A percentile compares a stretch with the other conserved stretches of the same genome.
phyloP scores from a whole-genome alignment of 2,797 vertebrate species.

The Microchirus variegatus region DNA sequence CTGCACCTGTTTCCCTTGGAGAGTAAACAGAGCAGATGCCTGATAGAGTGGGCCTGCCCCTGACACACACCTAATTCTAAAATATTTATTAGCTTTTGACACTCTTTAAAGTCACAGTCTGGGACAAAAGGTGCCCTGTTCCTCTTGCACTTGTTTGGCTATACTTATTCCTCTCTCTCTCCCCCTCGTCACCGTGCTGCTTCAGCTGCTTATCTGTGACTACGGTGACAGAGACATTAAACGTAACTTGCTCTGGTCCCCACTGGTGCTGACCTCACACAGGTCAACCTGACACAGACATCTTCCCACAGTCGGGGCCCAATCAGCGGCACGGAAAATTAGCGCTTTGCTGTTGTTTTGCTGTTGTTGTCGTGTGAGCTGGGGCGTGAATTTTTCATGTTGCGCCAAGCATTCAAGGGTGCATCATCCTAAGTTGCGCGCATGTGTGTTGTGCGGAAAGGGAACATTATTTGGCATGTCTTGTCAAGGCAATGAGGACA shows the following conservation, averaged over 20 bases:
- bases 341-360: constrained; percentile 44
- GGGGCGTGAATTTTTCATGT: constrained; percentile 43
- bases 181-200: constrained; percentile 43
- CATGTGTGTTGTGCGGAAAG: constrained; percentile 37
- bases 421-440: constrained; percentile 4
- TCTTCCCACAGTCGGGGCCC: constrained; percentile 48
- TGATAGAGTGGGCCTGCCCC: constrained; percentile 85
- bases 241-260: constrained; percentile 27
- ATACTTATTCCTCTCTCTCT: constrained; percentile 57
- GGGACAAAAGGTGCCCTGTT: constrained; percentile 89
- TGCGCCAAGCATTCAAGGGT: constrained; percentile 15
- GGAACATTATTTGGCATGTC: constrained; percentile 70
- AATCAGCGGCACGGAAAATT: constrained; percentile 51
- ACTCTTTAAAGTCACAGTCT: constrained; percentile 88
- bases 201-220: constrained; percentile 68
- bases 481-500: constrained; percentile 73
- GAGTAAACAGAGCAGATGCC: constrained; percentile 93
- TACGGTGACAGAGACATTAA: constrained; percentile 59
- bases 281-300: constrained; percentile 51
- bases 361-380: constrained; percentile 27
- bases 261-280: constrained; percentile 51
- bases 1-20: constrained; percentile 96
- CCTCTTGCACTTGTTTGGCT: constrained; percentile 68
- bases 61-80: constrained; percentile 94
- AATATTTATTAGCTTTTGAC: constrained; percentile 99